Base-by-base conservation (phyloP, 2,888 invertebrate genomes). In the Eristalis intricaria region DNA sequence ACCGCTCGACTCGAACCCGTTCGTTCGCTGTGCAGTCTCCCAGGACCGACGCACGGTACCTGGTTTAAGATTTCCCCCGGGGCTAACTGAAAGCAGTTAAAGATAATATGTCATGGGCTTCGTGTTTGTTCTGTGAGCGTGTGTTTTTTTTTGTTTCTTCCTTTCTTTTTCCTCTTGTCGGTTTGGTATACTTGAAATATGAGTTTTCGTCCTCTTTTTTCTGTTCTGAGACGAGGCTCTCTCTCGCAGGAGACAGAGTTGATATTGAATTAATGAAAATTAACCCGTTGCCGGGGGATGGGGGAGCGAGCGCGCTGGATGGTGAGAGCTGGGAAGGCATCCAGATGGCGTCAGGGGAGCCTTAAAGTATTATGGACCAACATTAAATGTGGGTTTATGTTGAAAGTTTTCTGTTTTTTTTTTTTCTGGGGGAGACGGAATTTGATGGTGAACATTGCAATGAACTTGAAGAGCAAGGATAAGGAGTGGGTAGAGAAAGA, bases 201-300 rank as follows among this genome's bases (percentile, higher is more conserved):
- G 50, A 65, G 71, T 75, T 79, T 83, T 84, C 76, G 61, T 66
- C 23, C 40, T 56, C n/a, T 63, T 77, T 38, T 38, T 38, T 38
- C 5, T 7, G 32, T 32, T 50, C 60, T 60, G 11, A 77, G 73
- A 61, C 58, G 63, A 70, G 15, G n/a, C n/a, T 35, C 13, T 29
- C 40, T 23, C 29, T 58, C 86, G 23, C 78, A 70, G 84, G 79
- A 76, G 87, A 87, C 87, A 87, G 76, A 89, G 88, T 89, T 90
- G 89, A 90, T 90, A 90, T 90, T 90, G 90, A 90, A 90, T 90
- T 90, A 90, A 90, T 90, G 90, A 90, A 90, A 90, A 90, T 90
- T 89, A 90, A 88, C 87, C 83, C 80, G 65, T 82, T 81, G 63
- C 22, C 35, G 69, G 32, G 10, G 32, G 32, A 0, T 8, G 32